Evolutionary conservation across 2,888 invertebrate species (phyloP).

Genomic region (Pocota personata): DNA sequence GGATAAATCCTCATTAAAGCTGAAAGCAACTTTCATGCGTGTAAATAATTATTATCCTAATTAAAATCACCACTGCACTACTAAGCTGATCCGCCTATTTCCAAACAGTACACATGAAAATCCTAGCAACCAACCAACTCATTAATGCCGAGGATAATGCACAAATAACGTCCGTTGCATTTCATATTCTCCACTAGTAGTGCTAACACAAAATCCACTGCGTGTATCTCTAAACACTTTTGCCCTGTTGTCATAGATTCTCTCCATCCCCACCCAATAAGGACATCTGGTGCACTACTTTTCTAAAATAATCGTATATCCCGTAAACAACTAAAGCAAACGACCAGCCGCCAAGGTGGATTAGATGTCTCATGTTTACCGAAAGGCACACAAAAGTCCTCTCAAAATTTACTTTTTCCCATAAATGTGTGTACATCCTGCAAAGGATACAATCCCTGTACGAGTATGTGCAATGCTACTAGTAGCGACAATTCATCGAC

Average conservation of each 20-base stretch:
- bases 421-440: background rate
- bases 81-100: background rate
- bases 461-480: background rate
- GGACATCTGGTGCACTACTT: background rate
- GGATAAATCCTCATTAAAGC: background rate
- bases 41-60: constrained; percentile 4
- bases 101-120: background rate
- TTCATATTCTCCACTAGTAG: background rate
- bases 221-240: background rate
- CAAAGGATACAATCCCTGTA: background rate
- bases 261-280: background rate
- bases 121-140: constrained; percentile 6
- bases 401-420: constrained; percentile 13
- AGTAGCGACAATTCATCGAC: background rate
- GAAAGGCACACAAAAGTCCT: constrained; percentile 36
- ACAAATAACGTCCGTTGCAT: background rate
- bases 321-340: constrained; percentile 23
- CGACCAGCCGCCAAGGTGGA: constrained; percentile 44
- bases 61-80: background rate
- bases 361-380: constrained; percentile 54
- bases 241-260: background rate
- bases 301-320: constrained; percentile 14
- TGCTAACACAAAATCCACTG: background rate
- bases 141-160: background rate
- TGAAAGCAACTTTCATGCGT: background rate